phyloP scores from a whole-genome alignment of 2,888 invertebrate genomes.

The Ceraclea dissimilis region DNA sequence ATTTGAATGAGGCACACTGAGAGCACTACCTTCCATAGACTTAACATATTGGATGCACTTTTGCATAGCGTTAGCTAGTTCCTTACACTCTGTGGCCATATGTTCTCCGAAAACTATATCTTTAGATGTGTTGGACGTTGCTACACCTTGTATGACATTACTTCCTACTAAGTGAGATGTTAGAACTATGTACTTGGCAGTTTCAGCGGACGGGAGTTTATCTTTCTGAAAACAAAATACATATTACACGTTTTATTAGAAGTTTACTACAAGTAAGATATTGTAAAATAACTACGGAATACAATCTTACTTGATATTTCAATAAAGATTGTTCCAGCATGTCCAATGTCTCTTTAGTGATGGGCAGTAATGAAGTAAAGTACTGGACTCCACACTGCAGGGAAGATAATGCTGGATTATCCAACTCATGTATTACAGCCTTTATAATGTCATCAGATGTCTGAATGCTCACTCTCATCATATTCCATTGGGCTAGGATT shows the following conservation, averaged over 20 bases:
- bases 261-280: background rate
- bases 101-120: slow-evolving; percentile 59
- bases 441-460: slow-evolving; percentile 43
- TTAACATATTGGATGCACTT: slow-evolving; percentile 15
- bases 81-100: slow-evolving; percentile 55
- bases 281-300: no score
- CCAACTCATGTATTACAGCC: slow-evolving; percentile 51
- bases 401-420: slow-evolving; percentile 59
- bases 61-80: slow-evolving; percentile 39
- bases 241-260: background rate
- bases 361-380: slow-evolving; percentile 41
- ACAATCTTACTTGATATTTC: slow-evolving; percentile 16
- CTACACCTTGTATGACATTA: slow-evolving; percentile 64
- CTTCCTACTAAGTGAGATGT: slow-evolving; percentile 48
- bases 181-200: slow-evolving; percentile 28
- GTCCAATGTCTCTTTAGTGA: slow-evolving; percentile 36
- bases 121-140: slow-evolving; percentile 68
- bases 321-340: slow-evolving; percentile 31
- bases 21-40: slow-evolving; percentile 4
- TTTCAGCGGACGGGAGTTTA: slow-evolving; percentile 28
- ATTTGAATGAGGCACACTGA: background rate
- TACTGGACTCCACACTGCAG: slow-evolving; percentile 59
- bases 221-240: slow-evolving; percentile 30
- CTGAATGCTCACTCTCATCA: slow-evolving; percentile 18
- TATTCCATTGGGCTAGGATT: slow-evolving; percentile 13